A percentile compares a stretch with the other conserved stretches of the same genome.
Evolutionary conservation across 64 coral and sea anemone genomes (phyloP).

Genomic region (Porites australiensis): DNA sequence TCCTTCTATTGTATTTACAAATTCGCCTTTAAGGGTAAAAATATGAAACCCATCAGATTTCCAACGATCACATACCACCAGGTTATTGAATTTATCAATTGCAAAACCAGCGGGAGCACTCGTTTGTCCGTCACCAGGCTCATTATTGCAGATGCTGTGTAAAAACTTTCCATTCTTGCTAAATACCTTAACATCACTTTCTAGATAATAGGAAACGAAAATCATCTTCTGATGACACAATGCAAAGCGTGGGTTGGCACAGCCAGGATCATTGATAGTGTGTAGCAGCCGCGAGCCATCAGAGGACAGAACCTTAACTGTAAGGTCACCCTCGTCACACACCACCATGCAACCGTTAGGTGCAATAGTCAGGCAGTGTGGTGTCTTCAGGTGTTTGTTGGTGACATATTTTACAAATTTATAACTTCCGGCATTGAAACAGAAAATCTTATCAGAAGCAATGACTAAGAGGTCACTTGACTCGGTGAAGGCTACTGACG

Average conservation of each 20-base stretch:
- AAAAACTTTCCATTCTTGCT: background rate
- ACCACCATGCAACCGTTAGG: background rate
- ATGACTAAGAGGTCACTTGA: constrained; percentile 22
- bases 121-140: constrained; percentile 19
- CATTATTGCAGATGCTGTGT: background rate
- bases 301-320: constrained; percentile 1
- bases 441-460: background rate
- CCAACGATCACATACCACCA: too few relatives aligned
- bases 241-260: background rate
- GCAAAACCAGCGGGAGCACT: background rate
- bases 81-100: too few relatives aligned
- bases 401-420: background rate
- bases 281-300: background rate
- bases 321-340: background rate
- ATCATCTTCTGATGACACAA: background rate
- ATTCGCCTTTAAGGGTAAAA: too few relatives aligned
- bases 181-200: background rate
- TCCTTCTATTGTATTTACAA: too few relatives aligned
- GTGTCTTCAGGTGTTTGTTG: background rate
- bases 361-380: background rate
- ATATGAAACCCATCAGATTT: too few relatives aligned
- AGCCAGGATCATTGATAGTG: background rate
- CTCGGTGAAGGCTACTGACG: too few relatives aligned
- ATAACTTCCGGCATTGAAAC: background rate
- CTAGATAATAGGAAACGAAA: background rate